A percentile compares a stretch with the other conserved stretches of the same genome.
These are phyloP conservation scores for Onychorhynchus coronatus DNA, from an alignment of 2,113 vertebrate genomes.

Conservation along the genomic window DNA sequence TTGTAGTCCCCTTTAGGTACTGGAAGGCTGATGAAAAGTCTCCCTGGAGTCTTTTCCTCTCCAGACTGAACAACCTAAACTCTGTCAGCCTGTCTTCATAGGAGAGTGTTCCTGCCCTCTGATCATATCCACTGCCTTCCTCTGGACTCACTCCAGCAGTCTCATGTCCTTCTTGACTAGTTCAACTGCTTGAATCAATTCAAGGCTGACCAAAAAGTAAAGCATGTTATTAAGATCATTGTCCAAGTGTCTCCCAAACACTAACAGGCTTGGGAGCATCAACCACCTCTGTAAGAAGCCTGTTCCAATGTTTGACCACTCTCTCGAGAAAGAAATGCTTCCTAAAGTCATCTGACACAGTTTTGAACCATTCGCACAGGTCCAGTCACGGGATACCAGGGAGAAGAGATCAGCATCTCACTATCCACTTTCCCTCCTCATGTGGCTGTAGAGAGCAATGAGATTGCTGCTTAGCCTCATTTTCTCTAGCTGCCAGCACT, in stretches of 20 bases:
- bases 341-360: background rate
- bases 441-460: background rate
- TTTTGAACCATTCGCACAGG: rapidly evolving
- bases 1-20: background rate
- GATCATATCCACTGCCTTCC: background rate
- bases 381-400: background rate
- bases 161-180: background rate
- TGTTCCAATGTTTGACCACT: background rate
- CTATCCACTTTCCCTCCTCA: background rate
- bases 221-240: background rate
- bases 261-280: background rate
- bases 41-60: background rate
- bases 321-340: background rate
- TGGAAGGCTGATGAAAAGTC: background rate
- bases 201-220: background rate
- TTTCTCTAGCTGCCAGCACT: background rate
- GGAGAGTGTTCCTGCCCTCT: background rate
- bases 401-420: background rate
- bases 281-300: background rate
- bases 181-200: background rate
- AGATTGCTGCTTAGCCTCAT: background rate
- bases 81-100: background rate
- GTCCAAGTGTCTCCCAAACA: background rate
- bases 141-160: background rate
- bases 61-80: background rate